Percentiles rank a stretch among this genome's conserved stretches.
phyloP scores from a whole-genome alignment of 2,888 invertebrate genomes.

The Ceraclea dissimilis region DNA sequence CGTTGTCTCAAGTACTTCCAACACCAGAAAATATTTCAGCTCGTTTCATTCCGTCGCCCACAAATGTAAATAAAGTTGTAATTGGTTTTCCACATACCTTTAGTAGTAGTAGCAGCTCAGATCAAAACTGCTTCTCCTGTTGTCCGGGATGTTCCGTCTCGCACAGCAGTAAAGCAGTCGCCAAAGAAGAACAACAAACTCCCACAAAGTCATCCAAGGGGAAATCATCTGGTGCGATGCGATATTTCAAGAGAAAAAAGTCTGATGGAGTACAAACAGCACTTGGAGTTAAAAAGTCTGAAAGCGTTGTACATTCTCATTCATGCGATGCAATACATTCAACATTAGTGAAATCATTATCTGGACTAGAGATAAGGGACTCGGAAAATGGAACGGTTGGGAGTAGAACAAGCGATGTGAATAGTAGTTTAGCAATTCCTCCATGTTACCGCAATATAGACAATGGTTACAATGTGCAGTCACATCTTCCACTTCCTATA shows the following conservation, averaged over 20 bases:
- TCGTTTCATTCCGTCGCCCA: constrained; percentile 5
- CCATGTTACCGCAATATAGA: background rate
- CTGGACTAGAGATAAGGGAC: background rate
- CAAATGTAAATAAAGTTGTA: background rate
- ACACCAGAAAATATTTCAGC: background rate
- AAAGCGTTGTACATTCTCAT: background rate
- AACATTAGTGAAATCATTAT: background rate
- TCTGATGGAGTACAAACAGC: background rate
- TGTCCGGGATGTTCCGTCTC: background rate
- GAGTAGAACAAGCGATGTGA: background rate
- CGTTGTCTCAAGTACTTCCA: background rate
- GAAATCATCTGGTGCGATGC: background rate
- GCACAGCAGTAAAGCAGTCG: background rate
- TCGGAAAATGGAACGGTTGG: background rate
- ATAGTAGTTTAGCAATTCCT: background rate
- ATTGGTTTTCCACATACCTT: background rate
- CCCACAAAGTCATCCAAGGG: background rate
- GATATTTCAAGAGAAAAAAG: constrained; percentile 1
- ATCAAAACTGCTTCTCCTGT: background rate
- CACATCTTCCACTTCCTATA: background rate
- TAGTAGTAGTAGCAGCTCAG: background rate
- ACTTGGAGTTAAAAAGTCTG: background rate
- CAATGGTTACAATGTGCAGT: background rate
- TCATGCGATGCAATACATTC: background rate
- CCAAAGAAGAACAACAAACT: background rate